Evolutionary conservation across 2,113 vertebrate species (phyloP).

Genomic region (Cranoglanis bouderius): DNA sequence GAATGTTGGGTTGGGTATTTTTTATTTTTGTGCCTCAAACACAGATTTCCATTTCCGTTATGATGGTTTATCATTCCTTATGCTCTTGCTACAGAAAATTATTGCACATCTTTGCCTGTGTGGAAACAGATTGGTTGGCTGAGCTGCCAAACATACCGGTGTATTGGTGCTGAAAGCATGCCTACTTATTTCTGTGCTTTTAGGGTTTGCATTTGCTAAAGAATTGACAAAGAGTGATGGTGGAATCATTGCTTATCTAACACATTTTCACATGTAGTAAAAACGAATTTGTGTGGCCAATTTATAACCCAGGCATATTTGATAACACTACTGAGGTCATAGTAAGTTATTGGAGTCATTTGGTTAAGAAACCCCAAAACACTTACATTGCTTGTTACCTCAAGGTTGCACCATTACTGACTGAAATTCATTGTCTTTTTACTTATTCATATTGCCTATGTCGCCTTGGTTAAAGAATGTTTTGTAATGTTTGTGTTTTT

Average conservation of each 20-base stretch:
- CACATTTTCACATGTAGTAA: slow-evolving; percentile 48
- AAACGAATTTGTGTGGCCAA: slow-evolving; percentile 32
- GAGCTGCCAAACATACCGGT: slow-evolving; percentile 56
- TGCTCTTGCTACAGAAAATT: slow-evolving; percentile 41
- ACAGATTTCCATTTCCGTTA: slow-evolving; percentile 51
- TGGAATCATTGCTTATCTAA: slow-evolving; percentile 59
- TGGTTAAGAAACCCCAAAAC: slow-evolving; percentile 44
- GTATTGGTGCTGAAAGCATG: slow-evolving; percentile 59
- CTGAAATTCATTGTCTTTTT: slow-evolving; percentile 66
- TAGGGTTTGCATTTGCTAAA: slow-evolving; percentile 54
- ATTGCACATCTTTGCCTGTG: slow-evolving; percentile 53
- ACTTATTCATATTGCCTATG: slow-evolving; percentile 69
- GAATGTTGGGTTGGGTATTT: background rate
- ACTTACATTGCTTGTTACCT: slow-evolving; percentile 60
- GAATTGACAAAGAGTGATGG: slow-evolving; percentile 19
- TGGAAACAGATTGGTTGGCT: slow-evolving; percentile 42
- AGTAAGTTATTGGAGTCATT: slow-evolving; percentile 61
- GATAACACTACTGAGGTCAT: slow-evolving; percentile 67
- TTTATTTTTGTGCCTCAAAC: slow-evolving; percentile 61
- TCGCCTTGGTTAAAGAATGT: slow-evolving; percentile 74
- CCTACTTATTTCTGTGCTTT: slow-evolving; percentile 58
- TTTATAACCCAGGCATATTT: slow-evolving; percentile 57
- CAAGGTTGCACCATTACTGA: slow-evolving; percentile 63
- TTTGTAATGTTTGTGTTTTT: slow-evolving; percentile 76
- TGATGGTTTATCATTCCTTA: slow-evolving; percentile 50